Percentiles rank a stretch among this genome's conserved stretches.
phyloP scores from a whole-genome alignment of 2,888 invertebrate species.

The Archips xylosteana region DNA sequence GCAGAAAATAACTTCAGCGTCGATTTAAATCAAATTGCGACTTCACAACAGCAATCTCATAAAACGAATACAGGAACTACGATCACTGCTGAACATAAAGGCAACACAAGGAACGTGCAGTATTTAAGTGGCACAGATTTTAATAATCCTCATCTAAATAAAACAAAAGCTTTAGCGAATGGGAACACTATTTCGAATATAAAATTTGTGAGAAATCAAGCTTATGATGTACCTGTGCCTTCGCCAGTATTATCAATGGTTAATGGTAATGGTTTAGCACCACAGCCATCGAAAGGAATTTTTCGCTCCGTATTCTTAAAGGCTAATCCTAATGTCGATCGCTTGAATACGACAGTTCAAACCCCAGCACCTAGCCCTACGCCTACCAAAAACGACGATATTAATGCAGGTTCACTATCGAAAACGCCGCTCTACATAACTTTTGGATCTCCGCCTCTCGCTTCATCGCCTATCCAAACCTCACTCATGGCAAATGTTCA shows the following conservation, averaged over 20 bases:
- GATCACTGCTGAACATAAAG: neutral
- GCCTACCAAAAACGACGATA: neutral
- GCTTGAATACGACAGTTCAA: slow-evolving; percentile 7
- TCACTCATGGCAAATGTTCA: neutral
- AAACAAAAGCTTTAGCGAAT: neutral
- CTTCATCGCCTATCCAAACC: neutral
- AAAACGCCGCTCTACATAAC: slow-evolving; percentile 19
- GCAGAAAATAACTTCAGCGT: slow-evolving; percentile 11
- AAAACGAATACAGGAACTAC: slow-evolving; percentile 13
- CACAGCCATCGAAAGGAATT: neutral
- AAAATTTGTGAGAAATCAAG: slow-evolving; percentile 25
- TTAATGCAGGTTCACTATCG: neutral
- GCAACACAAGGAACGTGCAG: neutral
- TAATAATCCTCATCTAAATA: slow-evolving; percentile 4
- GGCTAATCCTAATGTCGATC: neutral
- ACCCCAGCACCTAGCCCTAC: neutral
- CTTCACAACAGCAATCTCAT: slow-evolving; percentile 28
- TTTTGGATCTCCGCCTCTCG: slow-evolving; percentile 13
- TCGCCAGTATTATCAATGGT: slow-evolving; percentile 11
- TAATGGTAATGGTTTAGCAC: slow-evolving; percentile 7
- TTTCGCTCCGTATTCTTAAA: neutral
- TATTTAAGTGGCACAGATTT: neutral
- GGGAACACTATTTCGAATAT: slow-evolving; percentile 17
- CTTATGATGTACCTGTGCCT: neutral
- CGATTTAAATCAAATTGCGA: slow-evolving; percentile 22